Conservation (phyloP, 2,113 vertebrate species). For the Climacteris rufus region DNA sequence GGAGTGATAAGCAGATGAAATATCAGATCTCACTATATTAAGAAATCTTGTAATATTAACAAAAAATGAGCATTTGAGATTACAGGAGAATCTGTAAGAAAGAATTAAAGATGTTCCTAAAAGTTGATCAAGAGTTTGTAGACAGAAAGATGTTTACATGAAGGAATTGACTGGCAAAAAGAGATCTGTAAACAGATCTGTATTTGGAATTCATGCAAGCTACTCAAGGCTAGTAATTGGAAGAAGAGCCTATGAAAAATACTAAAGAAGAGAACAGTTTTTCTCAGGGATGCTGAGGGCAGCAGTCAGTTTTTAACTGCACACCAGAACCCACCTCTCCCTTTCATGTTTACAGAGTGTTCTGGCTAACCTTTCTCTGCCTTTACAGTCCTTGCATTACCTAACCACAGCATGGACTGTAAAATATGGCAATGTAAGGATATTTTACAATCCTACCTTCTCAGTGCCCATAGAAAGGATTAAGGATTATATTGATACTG, state of each 20-base stretch:
- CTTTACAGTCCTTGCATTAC: background rate
- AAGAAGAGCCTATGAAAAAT: background rate
- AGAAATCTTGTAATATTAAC: background rate
- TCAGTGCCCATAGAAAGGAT: background rate
- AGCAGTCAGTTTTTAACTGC: background rate
- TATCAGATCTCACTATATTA: background rate
- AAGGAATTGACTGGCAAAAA: background rate
- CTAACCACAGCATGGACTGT: background rate
- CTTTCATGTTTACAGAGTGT: background rate
- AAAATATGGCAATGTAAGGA: background rate
- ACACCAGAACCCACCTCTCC: background rate
- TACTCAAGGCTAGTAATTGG: background rate
- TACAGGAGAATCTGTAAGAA: background rate
- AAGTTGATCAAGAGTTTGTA: background rate
- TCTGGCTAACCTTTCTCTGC: background rate
- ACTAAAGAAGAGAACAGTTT: background rate
- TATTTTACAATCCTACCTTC: background rate
- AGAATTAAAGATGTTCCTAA: background rate
- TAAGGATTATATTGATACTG: background rate
- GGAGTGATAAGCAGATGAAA: background rate
- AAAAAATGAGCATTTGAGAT: background rate
- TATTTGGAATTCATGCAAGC: background rate
- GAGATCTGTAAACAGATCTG: background rate
- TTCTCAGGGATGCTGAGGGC: background rate
- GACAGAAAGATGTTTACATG: background rate